These are phyloP conservation scores for Mus minutoides DNA, from an alignment of 2,797 vertebrate species.

Conservation along the genomic window DNA sequence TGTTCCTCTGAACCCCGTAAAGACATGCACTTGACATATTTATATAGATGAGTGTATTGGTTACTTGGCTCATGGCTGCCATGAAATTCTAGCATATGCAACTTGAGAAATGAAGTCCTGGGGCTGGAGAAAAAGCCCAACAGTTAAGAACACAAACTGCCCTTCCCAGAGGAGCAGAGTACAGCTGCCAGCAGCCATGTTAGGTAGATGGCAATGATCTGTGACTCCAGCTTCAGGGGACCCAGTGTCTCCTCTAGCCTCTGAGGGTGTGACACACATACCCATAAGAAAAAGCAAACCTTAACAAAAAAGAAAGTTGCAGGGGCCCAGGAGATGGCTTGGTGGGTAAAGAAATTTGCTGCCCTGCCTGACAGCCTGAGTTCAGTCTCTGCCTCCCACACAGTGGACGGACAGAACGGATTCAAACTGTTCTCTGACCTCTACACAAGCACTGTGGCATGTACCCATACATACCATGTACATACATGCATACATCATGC, in stretches of 20 bases:
- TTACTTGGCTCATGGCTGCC: not conserved
- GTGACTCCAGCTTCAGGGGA: too few relatives aligned
- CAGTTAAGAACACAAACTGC: not conserved
- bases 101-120: not conserved
- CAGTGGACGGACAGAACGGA: not conserved
- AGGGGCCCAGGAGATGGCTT: not conserved
- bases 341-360: not conserved
- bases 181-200: not conserved
- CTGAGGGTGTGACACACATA: not conserved
- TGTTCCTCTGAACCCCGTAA: not conserved
- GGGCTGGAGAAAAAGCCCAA: not conserved
- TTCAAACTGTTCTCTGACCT: not conserved
- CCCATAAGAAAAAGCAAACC: not conserved
- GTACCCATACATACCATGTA: not conserved
- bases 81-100: too few relatives aligned
- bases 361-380: not conserved
- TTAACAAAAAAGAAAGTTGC: not conserved
- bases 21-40: not conserved
- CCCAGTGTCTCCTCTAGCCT: not conserved
- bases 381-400: not conserved
- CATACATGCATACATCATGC: too few relatives aligned
- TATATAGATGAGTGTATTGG: not conserved
- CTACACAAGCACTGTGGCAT: too few relatives aligned
- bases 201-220: too few relatives aligned
- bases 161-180: not conserved